These are phyloP conservation scores for Leptopilina myrica DNA, from an alignment of 2,888 invertebrate genomes.

Conservation along the genomic window DNA sequence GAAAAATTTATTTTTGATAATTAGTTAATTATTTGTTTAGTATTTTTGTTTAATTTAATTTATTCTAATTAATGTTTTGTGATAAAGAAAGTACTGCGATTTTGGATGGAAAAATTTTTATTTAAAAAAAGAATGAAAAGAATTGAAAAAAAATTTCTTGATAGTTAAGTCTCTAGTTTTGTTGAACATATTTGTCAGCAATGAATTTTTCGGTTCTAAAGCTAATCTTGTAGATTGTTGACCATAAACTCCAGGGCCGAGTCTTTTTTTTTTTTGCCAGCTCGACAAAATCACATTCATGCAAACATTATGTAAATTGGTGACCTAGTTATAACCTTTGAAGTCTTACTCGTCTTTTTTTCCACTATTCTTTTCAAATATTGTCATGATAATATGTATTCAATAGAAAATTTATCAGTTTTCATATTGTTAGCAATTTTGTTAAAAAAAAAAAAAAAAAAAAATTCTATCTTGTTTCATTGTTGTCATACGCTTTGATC, in stretches of 20 bases:
- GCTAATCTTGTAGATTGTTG: constrained; percentile 13
- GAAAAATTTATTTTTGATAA: too few relatives aligned
- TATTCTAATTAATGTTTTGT: too few relatives aligned
- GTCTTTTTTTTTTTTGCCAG: constrained; percentile 8
- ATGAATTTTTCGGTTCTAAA: constrained; percentile 16
- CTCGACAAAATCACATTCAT: not conserved
- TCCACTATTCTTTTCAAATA: not conserved
- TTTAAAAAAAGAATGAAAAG: not conserved
- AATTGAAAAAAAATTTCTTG: not conserved
- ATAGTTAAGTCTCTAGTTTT: not conserved
- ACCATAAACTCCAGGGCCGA: not conserved
- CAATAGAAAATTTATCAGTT: not conserved
- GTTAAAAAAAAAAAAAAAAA: too few relatives aligned
- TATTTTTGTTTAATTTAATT: too few relatives aligned
- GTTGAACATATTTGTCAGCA: constrained; percentile 3
- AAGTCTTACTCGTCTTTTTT: not conserved
- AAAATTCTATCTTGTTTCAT: not conserved
- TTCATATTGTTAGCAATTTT: not conserved
- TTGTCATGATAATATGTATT: constrained; percentile 5
- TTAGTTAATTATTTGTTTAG: too few relatives aligned
- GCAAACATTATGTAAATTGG: constrained; percentile 10
- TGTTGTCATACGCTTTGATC: not conserved
- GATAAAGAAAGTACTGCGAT: too few relatives aligned
- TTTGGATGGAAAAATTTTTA: not conserved
- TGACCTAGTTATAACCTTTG: not conserved